A percentile compares a stretch with the other conserved stretches of the same genome.
These are phyloP conservation scores for Hylaeus volcanicus DNA, from an alignment of 1,140 invertebrate genomes.

Conservation along the genomic window DNA sequence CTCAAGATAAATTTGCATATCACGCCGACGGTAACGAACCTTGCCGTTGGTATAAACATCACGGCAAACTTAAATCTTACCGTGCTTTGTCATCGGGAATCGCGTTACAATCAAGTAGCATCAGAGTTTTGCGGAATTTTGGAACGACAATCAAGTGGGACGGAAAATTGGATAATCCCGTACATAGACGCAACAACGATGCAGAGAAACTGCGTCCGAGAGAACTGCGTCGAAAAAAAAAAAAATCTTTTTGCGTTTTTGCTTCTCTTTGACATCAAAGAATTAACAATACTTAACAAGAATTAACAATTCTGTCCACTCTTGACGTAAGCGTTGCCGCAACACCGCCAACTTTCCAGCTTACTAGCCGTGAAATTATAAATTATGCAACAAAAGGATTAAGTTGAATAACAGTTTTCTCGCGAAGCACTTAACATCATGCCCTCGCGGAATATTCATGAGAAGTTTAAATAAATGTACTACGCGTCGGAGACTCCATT, in stretches of 20 bases:
- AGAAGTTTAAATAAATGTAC: slow-evolving; percentile 16
- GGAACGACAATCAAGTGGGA: neutral
- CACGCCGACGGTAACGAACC: neutral
- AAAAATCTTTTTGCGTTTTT: neutral
- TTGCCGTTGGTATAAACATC: neutral
- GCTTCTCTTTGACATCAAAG: slow-evolving; percentile 10
- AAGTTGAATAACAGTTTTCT: neutral
- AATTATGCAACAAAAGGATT: slow-evolving; percentile 26
- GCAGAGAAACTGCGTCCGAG: too few species aligned
- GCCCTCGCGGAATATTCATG: neutral
- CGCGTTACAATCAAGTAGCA: neutral
- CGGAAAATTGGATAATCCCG: neutral
- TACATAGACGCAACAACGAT: too few species aligned
- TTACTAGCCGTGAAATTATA: slow-evolving; percentile 4
- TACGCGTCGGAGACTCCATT: neutral
- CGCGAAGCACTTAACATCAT: neutral
- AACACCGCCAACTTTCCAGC: neutral
- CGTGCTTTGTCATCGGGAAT: neutral
- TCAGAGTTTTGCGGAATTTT: neutral
- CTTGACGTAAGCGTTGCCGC: neutral
- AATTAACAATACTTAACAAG: slow-evolving; percentile 34
- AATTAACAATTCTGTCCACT: slow-evolving; percentile 16
- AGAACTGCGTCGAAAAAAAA: neutral
- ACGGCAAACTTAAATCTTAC: neutral
- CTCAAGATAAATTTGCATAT: neutral